Conservation (phyloP, 2,797 vertebrate genomes). For the Nyctibius grandis region DNA sequence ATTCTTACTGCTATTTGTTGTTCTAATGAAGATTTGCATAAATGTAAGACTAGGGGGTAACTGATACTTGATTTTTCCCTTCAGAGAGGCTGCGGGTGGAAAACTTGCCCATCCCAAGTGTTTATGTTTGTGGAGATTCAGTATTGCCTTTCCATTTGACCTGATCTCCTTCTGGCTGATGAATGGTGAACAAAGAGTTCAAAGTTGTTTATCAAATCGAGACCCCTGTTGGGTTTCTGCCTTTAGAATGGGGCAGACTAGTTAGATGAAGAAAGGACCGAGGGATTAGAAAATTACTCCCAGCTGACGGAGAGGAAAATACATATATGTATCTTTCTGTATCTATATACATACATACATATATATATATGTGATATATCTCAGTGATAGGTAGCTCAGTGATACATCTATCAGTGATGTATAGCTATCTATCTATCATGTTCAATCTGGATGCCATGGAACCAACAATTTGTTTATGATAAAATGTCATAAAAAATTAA, state of each 20-base stretch:
- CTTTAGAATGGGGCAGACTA: neutral
- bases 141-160: conserved; percentile 50
- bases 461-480: neutral
- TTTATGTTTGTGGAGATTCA: conserved; percentile 19
- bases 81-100: neutral
- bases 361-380: neutral
- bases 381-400: neutral
- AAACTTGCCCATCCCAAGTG: neutral
- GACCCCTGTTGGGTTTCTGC: neutral
- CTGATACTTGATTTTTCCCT: conserved; percentile 43
- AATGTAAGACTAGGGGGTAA: conserved; percentile 63
- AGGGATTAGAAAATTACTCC: neutral
- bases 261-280: neutral
- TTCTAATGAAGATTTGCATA: conserved; percentile 68
- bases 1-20: conserved; percentile 64
- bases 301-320: neutral
- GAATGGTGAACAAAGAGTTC: conserved; percentile 27
- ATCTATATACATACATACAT: neutral
- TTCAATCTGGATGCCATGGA: neutral
- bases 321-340: neutral
- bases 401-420: neutral
- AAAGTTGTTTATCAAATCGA: conserved; percentile 9
- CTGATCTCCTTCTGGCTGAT: conserved; percentile 8
- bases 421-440: neutral
- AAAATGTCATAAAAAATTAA: neutral